Evolutionary conservation across 2,888 invertebrate species (phyloP).

Genomic region (Mythimna vitellina): DNA sequence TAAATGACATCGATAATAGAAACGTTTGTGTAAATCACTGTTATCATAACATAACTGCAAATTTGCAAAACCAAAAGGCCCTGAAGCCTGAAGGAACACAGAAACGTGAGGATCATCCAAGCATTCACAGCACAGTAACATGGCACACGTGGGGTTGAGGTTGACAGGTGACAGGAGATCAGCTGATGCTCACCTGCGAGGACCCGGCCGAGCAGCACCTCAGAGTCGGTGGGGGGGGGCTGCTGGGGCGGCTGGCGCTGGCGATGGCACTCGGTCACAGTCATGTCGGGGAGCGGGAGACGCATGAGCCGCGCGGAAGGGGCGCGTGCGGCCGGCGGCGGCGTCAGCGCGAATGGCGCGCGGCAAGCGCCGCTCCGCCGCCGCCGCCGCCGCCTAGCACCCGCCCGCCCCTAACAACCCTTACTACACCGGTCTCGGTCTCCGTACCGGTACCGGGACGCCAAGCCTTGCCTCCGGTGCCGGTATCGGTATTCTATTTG

Average conservation of each 20-base stretch:
- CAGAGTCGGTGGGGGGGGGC: slow-evolving; percentile 78
- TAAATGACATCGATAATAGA: slow-evolving; percentile 26
- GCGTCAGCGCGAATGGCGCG: slow-evolving; percentile 88
- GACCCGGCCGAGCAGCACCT: slow-evolving; percentile 87
- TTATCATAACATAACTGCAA: slow-evolving; percentile 48
- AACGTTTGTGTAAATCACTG: slow-evolving; percentile 44
- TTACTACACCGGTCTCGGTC: slow-evolving; percentile 58
- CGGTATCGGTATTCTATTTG: slow-evolving; percentile 1
- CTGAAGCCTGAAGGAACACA: slow-evolving; percentile 36
- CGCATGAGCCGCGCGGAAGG: slow-evolving; percentile 84
- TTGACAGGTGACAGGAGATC: slow-evolving; percentile 70
- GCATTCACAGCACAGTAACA: slow-evolving; percentile 65
- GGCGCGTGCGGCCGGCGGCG: slow-evolving; percentile 89
- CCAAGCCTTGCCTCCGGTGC: slow-evolving; percentile 64
- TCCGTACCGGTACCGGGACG: slow-evolving; percentile 2
- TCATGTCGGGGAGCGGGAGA: slow-evolving; percentile 81
- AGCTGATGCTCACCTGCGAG: slow-evolving; percentile 87
- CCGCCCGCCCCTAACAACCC: slow-evolving; percentile 78
- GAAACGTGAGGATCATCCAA: slow-evolving; percentile 57
- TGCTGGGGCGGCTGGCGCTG: slow-evolving; percentile 70
- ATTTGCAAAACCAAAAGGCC: slow-evolving; percentile 50
- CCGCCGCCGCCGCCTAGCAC: slow-evolving; percentile 77
- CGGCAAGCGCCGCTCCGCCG: slow-evolving; percentile 80
- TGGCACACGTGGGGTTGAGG: slow-evolving; percentile 47
- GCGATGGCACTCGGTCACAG: slow-evolving; percentile 86